phyloP scores from a whole-genome alignment of 1,140 invertebrate genomes.

The Aphelenchoides avenae region DNA sequence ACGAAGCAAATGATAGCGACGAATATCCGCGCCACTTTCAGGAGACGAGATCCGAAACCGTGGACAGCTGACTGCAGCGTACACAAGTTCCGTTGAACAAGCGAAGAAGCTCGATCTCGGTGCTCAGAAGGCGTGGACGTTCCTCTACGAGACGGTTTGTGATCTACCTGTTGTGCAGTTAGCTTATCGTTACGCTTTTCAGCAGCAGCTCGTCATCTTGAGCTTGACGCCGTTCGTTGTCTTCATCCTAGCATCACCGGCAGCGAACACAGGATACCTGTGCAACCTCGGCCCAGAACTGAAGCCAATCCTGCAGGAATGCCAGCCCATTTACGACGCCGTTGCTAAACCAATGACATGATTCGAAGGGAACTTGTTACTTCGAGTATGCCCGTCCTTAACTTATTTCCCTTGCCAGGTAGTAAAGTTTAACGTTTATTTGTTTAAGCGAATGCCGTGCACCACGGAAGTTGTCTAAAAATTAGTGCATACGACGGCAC shows the following conservation, averaged over 20 bases:
- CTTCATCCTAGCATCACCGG: slow-evolving; percentile 42
- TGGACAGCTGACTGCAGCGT: slow-evolving; percentile 28
- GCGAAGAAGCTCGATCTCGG: slow-evolving; percentile 46
- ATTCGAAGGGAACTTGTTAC: no score
- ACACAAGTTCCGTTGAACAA: slow-evolving; percentile 38
- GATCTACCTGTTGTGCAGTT: neutral
- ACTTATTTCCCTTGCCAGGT: no score
- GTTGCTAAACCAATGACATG: no score
- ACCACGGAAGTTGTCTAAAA: no score
- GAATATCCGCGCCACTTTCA: slow-evolving; percentile 19
- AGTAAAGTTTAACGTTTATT: no score
- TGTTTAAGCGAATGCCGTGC: no score
- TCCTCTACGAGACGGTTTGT: slow-evolving; percentile 38
- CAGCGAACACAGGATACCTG: slow-evolving; percentile 46
- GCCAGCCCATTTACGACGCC: slow-evolving; percentile 29
- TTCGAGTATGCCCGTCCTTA: no score
- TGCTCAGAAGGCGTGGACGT: slow-evolving; percentile 41
- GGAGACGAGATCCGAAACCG: slow-evolving; percentile 45
- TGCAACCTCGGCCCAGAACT: slow-evolving; percentile 23
- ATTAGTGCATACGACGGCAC: no score
- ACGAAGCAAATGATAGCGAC: slow-evolving; percentile 22
- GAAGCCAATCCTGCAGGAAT: slow-evolving; percentile 32
- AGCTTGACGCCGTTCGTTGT: slow-evolving; percentile 32
- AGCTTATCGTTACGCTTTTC: neutral
- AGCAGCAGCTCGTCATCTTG: slow-evolving; percentile 33